Evolutionary conservation across 2,797 vertebrate species (phyloP), one percentile per base, ranked within the genome.

Genomic region (Coccyzus lansbergi): DNA sequence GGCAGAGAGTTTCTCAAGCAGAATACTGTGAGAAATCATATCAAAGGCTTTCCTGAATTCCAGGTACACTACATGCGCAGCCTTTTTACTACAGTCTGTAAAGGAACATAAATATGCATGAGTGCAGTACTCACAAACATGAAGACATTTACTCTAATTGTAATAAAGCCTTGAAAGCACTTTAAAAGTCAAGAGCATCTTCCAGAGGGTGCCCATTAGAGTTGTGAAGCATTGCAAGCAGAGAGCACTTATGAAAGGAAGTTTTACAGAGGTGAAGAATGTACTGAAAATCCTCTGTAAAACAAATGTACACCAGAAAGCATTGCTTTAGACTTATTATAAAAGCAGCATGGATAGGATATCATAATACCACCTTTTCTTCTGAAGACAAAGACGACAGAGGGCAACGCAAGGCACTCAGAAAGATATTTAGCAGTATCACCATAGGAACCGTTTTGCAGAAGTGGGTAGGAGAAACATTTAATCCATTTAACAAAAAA

Each of bases 391-490:
- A 71, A 79, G 48, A 75, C 83, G 81, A 52, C 67, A 90, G 60
- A 88, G 92, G 87, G 83, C 78, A 92, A 88, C 10, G 15, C n/a
- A 82, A 95, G 53, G 59, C 70, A 75, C 33, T 22, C 15, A 65
- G 58, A 76, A 83, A 82, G 44, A 79, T 77, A 85, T 58, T 72
- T 86, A 90, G 65, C 62, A 2, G 0, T 94, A 70, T 96, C 95
- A 93, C 95, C 93, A 95, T 87, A 94, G 95, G 95, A 96, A 97
- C 93, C 7, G 5, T 89, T 93, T 46, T 70, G 58, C 74, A 85
- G 48, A 71, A 92, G 16, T 1, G 1, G 88, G 71, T 79, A 90
- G 80, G 60, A 90, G 74, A 91, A 94, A 56, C 25, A 76, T 88
- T 91, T 67, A 44, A 64, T 31, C 12, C 25, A 76, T 88, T 91